phyloP scores from a whole-genome alignment of 2,888 invertebrate species.

The Syritta pipiens region DNA sequence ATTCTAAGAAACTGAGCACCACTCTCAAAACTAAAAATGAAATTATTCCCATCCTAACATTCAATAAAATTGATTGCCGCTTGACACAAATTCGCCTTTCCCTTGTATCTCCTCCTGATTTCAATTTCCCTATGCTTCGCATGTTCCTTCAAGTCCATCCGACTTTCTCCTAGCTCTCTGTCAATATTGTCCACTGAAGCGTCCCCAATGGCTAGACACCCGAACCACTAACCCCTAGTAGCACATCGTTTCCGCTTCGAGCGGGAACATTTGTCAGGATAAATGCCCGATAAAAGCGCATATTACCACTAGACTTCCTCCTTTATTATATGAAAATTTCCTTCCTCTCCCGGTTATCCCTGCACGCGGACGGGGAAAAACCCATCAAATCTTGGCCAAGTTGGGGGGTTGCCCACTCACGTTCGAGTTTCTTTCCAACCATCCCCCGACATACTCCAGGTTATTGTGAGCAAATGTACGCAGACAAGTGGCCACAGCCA shows the following conservation, averaged over 20 bases:
- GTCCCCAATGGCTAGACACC: slow-evolving; percentile 13
- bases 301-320: slow-evolving; percentile 65
- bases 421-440: slow-evolving; percentile 36
- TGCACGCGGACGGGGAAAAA: not conserved
- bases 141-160: not conserved
- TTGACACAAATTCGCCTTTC: too few relatives aligned
- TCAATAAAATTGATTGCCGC: too few relatives aligned
- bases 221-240: slow-evolving; percentile 24
- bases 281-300: slow-evolving; percentile 66
- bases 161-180: not conserved
- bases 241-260: slow-evolving; percentile 51
- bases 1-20: too few relatives aligned
- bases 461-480: slow-evolving; percentile 51
- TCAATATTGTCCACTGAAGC: slow-evolving; percentile 6
- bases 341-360: slow-evolving; percentile 34
- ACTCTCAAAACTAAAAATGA: too few relatives aligned
- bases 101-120: too few relatives aligned
- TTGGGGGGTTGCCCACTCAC: slow-evolving; percentile 25
- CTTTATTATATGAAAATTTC: slow-evolving; percentile 59
- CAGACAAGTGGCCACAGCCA: slow-evolving; percentile 56
- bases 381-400: slow-evolving; percentile 43
- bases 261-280: slow-evolving; percentile 59
- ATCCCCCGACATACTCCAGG: slow-evolving; percentile 26
- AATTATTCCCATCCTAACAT: too few relatives aligned
- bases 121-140: not conserved